Evolutionary conservation across 2,797 vertebrate genomes (phyloP).

Genomic region (Alectoris magna): DNA sequence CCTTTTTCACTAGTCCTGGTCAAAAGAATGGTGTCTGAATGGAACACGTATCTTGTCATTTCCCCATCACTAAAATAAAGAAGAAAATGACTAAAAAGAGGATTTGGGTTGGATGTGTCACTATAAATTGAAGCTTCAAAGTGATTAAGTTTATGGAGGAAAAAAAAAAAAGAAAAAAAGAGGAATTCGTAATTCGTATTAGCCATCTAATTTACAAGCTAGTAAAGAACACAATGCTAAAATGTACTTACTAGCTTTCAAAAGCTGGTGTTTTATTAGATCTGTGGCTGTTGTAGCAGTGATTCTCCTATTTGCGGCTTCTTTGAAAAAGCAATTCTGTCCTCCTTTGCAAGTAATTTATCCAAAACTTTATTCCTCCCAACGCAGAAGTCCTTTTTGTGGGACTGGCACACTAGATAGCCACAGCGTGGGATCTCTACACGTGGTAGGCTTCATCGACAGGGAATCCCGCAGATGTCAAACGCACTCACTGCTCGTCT

Average conservation of each 20-base stretch:
- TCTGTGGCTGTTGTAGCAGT: not conserved
- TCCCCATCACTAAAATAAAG: not conserved
- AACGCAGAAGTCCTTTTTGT: not conserved
- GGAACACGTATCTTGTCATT: not conserved
- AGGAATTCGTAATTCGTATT: not conserved
- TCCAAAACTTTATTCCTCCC: slow-evolving; percentile 16
- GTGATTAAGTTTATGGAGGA: not conserved
- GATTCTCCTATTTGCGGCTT: not conserved
- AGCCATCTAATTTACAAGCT: slow-evolving; percentile 16
- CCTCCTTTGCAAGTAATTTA: not conserved
- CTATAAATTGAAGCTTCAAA: not conserved
- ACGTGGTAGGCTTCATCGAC: slow-evolving; percentile 19
- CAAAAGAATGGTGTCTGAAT: not conserved
- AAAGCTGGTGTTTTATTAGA: not conserved
- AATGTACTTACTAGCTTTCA: not conserved
- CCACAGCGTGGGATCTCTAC: slow-evolving; percentile 22
- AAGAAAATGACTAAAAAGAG: not conserved
- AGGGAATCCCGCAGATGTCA: not conserved
- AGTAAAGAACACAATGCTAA: not conserved
- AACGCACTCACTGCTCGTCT: not conserved
- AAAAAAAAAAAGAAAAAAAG: not conserved
- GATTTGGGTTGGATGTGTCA: not conserved
- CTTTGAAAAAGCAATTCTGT: not conserved
- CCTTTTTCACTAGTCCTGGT: not conserved
- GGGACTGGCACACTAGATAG: not conserved